These are phyloP conservation scores for Pandemis cinnamomeana DNA, from an alignment of 2,888 invertebrate genomes.

Conservation along the genomic window DNA sequence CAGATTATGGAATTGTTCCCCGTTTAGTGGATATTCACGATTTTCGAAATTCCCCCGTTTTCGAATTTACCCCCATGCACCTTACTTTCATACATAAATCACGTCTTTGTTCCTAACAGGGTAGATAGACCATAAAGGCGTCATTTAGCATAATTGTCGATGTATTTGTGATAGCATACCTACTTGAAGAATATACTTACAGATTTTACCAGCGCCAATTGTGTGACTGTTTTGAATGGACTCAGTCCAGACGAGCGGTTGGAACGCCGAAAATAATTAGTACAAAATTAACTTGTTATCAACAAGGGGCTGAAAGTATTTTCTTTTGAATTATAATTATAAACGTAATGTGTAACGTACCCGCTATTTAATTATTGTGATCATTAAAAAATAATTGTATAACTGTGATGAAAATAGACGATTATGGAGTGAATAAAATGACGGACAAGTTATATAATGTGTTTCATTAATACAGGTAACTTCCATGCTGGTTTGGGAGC, in stretches of 20 bases:
- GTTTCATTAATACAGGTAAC: slow-evolving; percentile 10
- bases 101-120: no score
- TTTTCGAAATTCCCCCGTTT: no score
- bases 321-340: slow-evolving; percentile 29
- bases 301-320: neutral
- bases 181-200: no score
- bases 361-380: slow-evolving; percentile 51
- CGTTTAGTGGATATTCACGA: no score
- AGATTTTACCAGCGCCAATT: no score
- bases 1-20: no score
- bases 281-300: neutral
- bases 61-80: no score
- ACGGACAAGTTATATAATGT: slow-evolving; percentile 16
- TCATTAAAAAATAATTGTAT: slow-evolving; percentile 48
- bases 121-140: no score
- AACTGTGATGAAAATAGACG: slow-evolving; percentile 58
- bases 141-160: no score
- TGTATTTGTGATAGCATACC: no score
- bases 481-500: no score
- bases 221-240: neutral
- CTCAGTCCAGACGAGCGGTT: neutral
- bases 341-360: slow-evolving; percentile 35
- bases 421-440: slow-evolving; percentile 37
- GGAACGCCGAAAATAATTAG: neutral
- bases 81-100: no score